These are phyloP conservation scores for Polyommatus icarus DNA, from an alignment of 2,888 invertebrate species.

Conservation along the genomic window DNA sequence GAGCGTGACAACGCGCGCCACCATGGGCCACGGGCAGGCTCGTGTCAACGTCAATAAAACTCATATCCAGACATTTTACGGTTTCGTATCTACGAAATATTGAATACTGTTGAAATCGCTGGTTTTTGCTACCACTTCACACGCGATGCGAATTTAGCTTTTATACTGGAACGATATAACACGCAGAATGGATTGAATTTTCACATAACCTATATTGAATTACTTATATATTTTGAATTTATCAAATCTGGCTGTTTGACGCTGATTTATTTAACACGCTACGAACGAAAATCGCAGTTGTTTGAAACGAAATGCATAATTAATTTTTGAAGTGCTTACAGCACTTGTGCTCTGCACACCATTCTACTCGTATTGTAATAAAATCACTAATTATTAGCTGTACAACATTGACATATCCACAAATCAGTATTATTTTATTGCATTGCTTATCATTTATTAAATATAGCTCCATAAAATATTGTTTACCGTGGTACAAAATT, in stretches of 20 bases:
- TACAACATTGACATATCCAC: not conserved
- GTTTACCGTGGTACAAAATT: too few species aligned
- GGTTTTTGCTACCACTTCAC: conserved; percentile 6
- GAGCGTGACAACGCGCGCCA: conserved; percentile 3
- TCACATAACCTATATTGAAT: not conserved
- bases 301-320: not conserved
- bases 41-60: conserved; percentile 28
- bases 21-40: not conserved
- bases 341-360: not conserved
- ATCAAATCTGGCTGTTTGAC: not conserved
- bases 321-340: not conserved
- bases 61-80: conserved; percentile 11
- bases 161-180: not conserved
- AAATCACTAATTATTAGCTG: not conserved
- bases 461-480: too few species aligned
- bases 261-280: not conserved
- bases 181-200: not conserved
- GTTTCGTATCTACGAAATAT: conserved; percentile 20
- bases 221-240: not conserved
- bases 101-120: conserved; percentile 16
- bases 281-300: not conserved
- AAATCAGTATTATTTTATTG: too few species aligned
- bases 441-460: too few species aligned
- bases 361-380: not conserved
- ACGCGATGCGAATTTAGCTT: not conserved